Base-by-base conservation (phyloP, 92 coral and sea anemone genomes). In the Phenganax marumi region DNA sequence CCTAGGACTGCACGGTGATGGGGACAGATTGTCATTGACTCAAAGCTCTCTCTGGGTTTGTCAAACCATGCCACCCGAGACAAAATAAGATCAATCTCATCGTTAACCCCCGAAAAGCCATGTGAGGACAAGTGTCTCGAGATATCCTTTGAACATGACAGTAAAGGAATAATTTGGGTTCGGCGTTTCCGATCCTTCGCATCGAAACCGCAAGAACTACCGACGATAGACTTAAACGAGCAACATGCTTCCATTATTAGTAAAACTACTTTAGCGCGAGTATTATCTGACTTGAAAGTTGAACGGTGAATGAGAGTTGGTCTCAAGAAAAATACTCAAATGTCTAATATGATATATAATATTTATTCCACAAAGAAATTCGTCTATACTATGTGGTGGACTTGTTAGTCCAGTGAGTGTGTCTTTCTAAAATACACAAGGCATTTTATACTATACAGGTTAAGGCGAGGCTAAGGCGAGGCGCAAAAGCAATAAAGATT, bases 181-280 rank as follows among this genome's bases (percentile, higher is more conserved):
- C 3, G 66, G 66, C 66, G 66, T 12, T 60, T 60, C 22, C 66
- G 66, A 60, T 60, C 66, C 10, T 60, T 60, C 24, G 66, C 66
- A 19, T 60, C 10, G 10, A n/a, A 60, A 60, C 66, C 66, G 10
- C 66, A 60, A 60, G 66, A 19, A 12, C 66, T 60, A 60, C 66
- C 66, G 23, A 19, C 66, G 22, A 60, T 16, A 60, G 12, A 1
- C 23, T 60, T 60, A 19, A 8, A 60, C 12, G 66, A 60, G 26
- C 66, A 60, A 60, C 66, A 60, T 1, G 66, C 66, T 60, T 60
- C 26, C 26, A 60, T 60, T 60, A 3, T 60, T 21, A 3, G 5
- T 56, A 56, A 56, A 56, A 56, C 63, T 56, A 3, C 63, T 56
- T 56, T 21, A n/a, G n/a, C n/a, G n/a, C n/a, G n/a, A n/a, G n/a